A percentile compares a stretch with the other conserved stretches of the same genome.
Conservation (phyloP, 2,888 invertebrate species). For the Drosophila neutralis region DNA sequence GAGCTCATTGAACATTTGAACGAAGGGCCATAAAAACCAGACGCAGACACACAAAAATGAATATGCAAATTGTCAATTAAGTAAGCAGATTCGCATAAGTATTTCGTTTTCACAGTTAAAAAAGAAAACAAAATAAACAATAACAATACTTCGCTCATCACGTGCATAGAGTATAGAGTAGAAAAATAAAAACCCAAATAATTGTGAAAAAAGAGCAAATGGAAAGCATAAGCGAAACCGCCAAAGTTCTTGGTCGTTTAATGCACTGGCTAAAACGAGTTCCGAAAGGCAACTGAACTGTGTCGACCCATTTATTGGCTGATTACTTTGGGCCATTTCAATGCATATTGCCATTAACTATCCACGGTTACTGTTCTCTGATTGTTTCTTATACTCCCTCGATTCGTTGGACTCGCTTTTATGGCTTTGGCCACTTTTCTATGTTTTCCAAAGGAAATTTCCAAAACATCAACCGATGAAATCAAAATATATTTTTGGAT, state of each 20-base stretch:
- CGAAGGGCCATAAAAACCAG: constrained; percentile 32
- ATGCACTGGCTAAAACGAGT: constrained; percentile 42
- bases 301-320: constrained; percentile 40
- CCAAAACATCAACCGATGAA: constrained; percentile 33
- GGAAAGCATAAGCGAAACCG: constrained; percentile 19
- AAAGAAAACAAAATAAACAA: constrained; percentile 44
- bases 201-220: not conserved
- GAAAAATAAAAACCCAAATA: constrained; percentile 5
- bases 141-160: constrained; percentile 57
- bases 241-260: constrained; percentile 39
- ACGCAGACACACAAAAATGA: constrained; percentile 34
- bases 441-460: constrained; percentile 44
- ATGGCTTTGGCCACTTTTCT: constrained; percentile 50
- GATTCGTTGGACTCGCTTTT: constrained; percentile 30
- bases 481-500: constrained; percentile 62
- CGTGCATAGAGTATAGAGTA: constrained; percentile 57
- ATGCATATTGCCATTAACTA: constrained; percentile 37
- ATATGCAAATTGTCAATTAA: constrained; percentile 50
- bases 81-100: constrained; percentile 34
- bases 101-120: constrained; percentile 4
- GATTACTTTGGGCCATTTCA: constrained; percentile 42
- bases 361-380: constrained; percentile 36
- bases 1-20: constrained; percentile 19
- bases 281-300: constrained; percentile 30
- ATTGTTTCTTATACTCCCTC: not conserved